Evolutionary conservation across 30 jellyfish, hydroid and myxozoan species (phyloP).

Genomic region (Sanderia malayensis): DNA sequence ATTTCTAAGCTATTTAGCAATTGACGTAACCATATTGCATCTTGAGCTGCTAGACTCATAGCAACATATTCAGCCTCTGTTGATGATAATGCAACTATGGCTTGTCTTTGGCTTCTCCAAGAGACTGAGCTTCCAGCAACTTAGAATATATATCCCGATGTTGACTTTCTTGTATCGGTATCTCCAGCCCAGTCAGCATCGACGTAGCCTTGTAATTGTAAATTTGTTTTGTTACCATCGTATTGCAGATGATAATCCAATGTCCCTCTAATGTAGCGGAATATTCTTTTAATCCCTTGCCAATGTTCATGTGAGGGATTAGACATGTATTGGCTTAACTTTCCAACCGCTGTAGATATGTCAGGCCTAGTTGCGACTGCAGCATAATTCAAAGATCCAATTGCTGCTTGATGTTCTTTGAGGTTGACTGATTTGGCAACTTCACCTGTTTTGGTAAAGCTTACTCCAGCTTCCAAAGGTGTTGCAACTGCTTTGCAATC

Average conservation of each 20-base stretch:
- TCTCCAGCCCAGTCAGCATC: constrained; percentile 64
- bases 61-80: constrained; percentile 70
- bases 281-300: constrained; percentile 22
- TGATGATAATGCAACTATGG: constrained; percentile 54
- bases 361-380: constrained; percentile 22
- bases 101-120: constrained; percentile 41
- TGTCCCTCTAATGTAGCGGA: constrained; percentile 28
- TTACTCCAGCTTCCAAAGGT: too few species aligned
- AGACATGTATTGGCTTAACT: constrained; percentile 39
- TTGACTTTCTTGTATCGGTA: constrained; percentile 10
- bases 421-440: not conserved
- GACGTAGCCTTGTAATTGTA: not conserved
- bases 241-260: constrained; percentile 6
- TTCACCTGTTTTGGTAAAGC: not conserved
- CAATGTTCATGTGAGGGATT: constrained; percentile 47
- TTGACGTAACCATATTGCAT: constrained; percentile 9
- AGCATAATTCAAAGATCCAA: constrained; percentile 13
- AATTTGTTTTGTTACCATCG: not conserved
- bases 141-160: constrained; percentile 34
- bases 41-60: constrained; percentile 22
- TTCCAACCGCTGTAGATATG: constrained; percentile 6
- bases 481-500: constrained; percentile 27
- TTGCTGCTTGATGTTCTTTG: constrained; percentile 28
- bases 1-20: constrained; percentile 9
- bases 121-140: constrained; percentile 26